Percentiles rank a stretch among this genome's conserved stretches.
Evolutionary conservation across 2,113 vertebrate species (phyloP).

Genomic region (Gymnarchus niloticus): DNA sequence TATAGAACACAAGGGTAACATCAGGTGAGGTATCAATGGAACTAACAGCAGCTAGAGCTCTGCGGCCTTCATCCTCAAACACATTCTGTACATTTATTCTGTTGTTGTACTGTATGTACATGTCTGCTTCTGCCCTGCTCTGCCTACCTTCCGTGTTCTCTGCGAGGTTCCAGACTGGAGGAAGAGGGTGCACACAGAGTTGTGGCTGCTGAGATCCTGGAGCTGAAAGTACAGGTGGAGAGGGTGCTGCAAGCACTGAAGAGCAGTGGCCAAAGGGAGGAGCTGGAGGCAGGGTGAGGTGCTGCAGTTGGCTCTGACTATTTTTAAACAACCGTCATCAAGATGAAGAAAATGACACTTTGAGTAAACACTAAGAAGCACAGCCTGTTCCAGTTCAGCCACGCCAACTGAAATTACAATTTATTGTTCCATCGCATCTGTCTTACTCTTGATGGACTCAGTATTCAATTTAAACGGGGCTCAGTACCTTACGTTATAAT

Average conservation of each 20-base stretch:
- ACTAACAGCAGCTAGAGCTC: neutral
- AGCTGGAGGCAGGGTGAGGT: slow-evolving; percentile 8
- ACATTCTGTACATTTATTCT: neutral
- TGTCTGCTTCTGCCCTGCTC: neutral
- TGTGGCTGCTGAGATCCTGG: neutral
- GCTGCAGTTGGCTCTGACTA: neutral
- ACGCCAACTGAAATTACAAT: neutral
- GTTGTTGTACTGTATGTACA: too few relatives aligned
- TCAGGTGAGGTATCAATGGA: slow-evolving; percentile 42
- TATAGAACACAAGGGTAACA: slow-evolving; percentile 42
- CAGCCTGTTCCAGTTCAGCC: neutral
- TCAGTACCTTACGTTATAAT: neutral
- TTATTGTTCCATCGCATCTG: neutral
- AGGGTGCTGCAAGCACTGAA: slow-evolving; percentile 14
- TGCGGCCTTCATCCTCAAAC: neutral
- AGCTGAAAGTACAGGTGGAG: slow-evolving; percentile 12
- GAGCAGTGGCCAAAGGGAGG: slow-evolving; percentile 10
- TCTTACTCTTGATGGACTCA: neutral
- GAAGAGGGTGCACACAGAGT: neutral
- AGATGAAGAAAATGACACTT: neutral
- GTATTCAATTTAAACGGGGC: neutral
- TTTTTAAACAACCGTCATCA: neutral
- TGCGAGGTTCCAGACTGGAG: neutral
- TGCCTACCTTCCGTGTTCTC: neutral
- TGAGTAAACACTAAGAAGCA: neutral